phyloP scores from a whole-genome alignment of 2,113 vertebrate genomes.

The Chionodraco myersi region DNA sequence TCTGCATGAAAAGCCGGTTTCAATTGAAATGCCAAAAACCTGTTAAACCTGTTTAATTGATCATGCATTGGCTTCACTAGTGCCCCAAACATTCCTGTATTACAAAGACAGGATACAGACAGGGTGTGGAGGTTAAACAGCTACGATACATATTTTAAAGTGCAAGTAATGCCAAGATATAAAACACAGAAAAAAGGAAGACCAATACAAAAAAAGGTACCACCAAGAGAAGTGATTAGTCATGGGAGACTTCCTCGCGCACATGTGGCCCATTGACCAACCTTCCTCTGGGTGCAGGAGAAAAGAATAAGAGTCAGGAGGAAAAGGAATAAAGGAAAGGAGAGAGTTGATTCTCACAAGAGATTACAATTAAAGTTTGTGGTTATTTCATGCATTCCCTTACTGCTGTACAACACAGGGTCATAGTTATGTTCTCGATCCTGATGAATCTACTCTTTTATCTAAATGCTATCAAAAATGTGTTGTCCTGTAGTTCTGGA shows the following conservation, averaged over 20 bases:
- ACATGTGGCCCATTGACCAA: background rate
- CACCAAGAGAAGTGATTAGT: constrained; percentile 9
- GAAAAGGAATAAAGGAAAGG: too few relatives aligned
- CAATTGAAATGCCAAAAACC: background rate
- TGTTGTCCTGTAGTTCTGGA: background rate
- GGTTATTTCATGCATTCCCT: background rate
- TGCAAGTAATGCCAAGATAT: background rate
- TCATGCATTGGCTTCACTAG: background rate
- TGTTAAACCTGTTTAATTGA: background rate
- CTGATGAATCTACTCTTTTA: background rate
- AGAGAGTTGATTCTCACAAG: background rate
- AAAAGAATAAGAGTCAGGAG: background rate
- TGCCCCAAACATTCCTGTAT: background rate
- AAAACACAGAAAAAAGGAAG: background rate
- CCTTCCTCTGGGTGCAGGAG: background rate
- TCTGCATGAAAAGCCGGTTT: background rate
- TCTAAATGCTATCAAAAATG: background rate
- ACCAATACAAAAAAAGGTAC: background rate
- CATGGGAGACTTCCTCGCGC: background rate
- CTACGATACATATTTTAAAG: background rate
- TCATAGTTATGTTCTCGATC: background rate
- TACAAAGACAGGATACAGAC: background rate
- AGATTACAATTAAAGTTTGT: background rate
- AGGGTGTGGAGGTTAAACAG: background rate
- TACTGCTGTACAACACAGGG: background rate